Evolutionary conservation across 2,113 vertebrate genomes (phyloP).

Genomic region (Coregonus clupeaformis): DNA sequence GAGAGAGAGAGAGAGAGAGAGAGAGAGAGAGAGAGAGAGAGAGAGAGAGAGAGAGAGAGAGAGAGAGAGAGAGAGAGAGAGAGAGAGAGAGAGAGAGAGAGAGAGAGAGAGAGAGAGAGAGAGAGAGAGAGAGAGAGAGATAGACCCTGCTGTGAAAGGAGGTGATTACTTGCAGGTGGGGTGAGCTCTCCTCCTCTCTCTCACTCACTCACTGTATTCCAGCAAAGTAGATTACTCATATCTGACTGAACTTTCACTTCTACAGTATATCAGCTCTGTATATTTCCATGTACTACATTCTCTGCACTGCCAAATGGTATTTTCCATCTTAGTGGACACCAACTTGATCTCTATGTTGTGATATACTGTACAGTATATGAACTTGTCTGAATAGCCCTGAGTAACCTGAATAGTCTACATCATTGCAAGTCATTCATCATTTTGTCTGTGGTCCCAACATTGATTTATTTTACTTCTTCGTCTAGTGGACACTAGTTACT

Average conservation of each 20-base stretch:
- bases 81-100: slow-evolving; percentile 4
- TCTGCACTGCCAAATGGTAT: background rate
- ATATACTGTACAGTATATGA: background rate
- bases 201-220: background rate
- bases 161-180: slow-evolving; percentile 31
- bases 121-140: background rate
- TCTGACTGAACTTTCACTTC: background rate
- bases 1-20: background rate
- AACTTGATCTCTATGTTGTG: background rate
- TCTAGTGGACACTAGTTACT: too few species aligned
- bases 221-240: slow-evolving; percentile 1
- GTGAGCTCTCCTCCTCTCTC: background rate
- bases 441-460: too few species aligned
- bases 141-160: background rate
- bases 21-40: background rate
- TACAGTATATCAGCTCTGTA: background rate
- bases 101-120: slow-evolving; percentile 4
- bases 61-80: background rate
- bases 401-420: too few species aligned
- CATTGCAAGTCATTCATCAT: too few species aligned
- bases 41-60: background rate
- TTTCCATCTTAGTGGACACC: background rate
- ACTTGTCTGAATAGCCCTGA: background rate
- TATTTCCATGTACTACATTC: background rate
- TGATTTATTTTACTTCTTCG: too few species aligned